These are phyloP conservation scores for Perithous albicinctus DNA, from an alignment of 2,888 invertebrate genomes.

Conservation along the genomic window DNA sequence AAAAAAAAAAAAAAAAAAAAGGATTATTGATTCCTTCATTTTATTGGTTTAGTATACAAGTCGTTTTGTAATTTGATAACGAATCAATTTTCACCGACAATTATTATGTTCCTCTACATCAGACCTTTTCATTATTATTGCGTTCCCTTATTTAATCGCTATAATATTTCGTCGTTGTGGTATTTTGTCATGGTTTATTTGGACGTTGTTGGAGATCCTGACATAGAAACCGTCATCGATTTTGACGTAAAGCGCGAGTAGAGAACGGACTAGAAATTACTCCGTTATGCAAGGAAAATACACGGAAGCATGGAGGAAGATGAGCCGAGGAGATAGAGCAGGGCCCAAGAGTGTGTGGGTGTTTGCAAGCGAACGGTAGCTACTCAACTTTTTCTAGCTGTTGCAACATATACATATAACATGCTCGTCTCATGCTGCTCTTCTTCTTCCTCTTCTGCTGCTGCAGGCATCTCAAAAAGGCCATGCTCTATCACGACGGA, in stretches of 20 bases:
- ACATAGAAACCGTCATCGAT: neutral
- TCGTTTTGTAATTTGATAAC: too few species aligned
- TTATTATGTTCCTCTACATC: too few species aligned
- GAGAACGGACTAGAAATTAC: neutral
- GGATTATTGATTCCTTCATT: too few species aligned
- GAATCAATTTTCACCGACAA: too few species aligned
- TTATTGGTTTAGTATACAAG: too few species aligned
- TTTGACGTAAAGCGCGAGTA: neutral
- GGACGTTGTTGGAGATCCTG: too few species aligned
- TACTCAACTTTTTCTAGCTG: slow-evolving; percentile 6
- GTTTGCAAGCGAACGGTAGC: slow-evolving; percentile 7
- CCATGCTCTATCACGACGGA: slow-evolving; percentile 32
- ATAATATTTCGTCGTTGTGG: too few species aligned
- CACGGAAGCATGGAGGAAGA: slow-evolving; percentile 7
- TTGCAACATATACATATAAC: neutral
- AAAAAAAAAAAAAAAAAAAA: too few species aligned
- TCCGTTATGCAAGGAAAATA: slow-evolving; percentile 4
- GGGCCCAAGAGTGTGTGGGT: neutral
- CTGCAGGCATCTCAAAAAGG: slow-evolving; percentile 33
- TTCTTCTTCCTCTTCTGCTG: neutral
- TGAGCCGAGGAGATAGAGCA: slow-evolving; percentile 9
- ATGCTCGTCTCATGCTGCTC: too few species aligned
- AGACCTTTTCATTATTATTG: too few species aligned
- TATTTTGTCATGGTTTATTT: too few species aligned
- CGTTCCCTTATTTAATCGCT: too few species aligned